These are phyloP conservation scores for Drosophila lacicola DNA, from an alignment of 2,888 invertebrate species.

Conservation along the genomic window DNA sequence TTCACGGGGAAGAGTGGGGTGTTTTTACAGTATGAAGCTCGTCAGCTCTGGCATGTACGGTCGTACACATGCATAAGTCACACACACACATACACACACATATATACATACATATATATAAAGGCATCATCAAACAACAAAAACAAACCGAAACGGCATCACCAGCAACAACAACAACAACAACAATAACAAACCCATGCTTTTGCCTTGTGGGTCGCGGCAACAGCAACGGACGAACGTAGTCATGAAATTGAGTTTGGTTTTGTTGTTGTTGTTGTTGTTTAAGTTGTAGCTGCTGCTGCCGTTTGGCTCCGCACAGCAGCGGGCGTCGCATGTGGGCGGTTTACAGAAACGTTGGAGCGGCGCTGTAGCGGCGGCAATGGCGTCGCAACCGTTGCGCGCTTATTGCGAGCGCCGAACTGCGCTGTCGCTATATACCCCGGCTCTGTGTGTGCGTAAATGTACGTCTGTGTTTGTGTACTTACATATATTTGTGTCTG, in stretches of 20 bases:
- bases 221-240: conserved; percentile 58
- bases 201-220: conserved; percentile 61
- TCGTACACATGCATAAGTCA: conserved; percentile 6
- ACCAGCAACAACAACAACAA: conserved; percentile 28
- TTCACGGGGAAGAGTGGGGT: conserved; percentile 12
- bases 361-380: conserved; percentile 54
- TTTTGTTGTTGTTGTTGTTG: conserved; percentile 38
- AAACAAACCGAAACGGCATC: conserved; percentile 55
- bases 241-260: conserved; percentile 63
- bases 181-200: conserved; percentile 52
- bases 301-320: conserved; percentile 55
- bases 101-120: conserved; percentile 5
- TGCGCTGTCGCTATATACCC: conserved; percentile 49
- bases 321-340: conserved; percentile 70
- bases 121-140: conserved; percentile 45
- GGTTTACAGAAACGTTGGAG: conserved; percentile 64
- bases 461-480: conserved; percentile 24
- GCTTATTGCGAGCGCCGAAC: conserved; percentile 69
- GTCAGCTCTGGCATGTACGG: conserved; percentile 46
- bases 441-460: conserved; percentile 35
- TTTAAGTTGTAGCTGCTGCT: conserved; percentile 32
- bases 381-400: conserved; percentile 62
- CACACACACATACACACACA: conserved; percentile 7
- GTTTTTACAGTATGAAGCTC: conserved; percentile 43
- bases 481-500: conserved; percentile 15